phyloP scores from a whole-genome alignment of 2,113 vertebrate genomes.

The Gopherus flavomarginatus region DNA sequence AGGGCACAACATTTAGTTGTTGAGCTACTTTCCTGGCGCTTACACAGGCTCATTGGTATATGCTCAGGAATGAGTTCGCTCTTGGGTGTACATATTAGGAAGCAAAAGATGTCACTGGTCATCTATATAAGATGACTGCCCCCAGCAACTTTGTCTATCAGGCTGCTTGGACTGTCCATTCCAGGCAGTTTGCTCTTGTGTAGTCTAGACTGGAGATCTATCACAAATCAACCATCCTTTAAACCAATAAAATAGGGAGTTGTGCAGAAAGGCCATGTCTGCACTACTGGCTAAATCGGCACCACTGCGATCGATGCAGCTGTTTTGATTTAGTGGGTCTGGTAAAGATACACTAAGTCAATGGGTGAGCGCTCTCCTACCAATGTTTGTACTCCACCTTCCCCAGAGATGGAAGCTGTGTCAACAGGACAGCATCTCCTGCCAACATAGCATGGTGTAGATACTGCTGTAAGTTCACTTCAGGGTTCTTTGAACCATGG shows the following conservation, averaged over 20 bases:
- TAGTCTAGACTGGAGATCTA: too few species aligned
- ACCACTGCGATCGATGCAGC: too few species aligned
- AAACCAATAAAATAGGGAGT: not conserved
- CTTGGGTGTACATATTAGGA: not conserved
- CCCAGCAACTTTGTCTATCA: not conserved
- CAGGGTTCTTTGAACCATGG: not conserved
- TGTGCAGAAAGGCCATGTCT: not conserved
- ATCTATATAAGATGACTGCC: not conserved
- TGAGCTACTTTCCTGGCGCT: not conserved
- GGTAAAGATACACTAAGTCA: too few species aligned
- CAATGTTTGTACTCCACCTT: too few species aligned
- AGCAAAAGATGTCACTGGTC: not conserved
- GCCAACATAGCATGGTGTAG: too few species aligned
- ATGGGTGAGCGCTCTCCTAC: too few species aligned
- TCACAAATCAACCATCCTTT: not conserved
- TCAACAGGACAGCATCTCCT: too few species aligned
- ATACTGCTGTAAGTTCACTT: too few species aligned
- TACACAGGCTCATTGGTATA: not conserved
- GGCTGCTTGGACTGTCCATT: not conserved
- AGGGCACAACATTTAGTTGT: not conserved
- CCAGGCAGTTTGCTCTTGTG: not conserved
- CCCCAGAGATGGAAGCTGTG: too few species aligned
- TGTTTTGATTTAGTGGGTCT: too few species aligned
- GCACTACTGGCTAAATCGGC: too few species aligned
- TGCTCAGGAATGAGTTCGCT: not conserved